Percentiles rank a stretch among this genome's conserved stretches.
Conservation (phyloP, 2,113 vertebrate genomes). For the Menidia beryllina region DNA sequence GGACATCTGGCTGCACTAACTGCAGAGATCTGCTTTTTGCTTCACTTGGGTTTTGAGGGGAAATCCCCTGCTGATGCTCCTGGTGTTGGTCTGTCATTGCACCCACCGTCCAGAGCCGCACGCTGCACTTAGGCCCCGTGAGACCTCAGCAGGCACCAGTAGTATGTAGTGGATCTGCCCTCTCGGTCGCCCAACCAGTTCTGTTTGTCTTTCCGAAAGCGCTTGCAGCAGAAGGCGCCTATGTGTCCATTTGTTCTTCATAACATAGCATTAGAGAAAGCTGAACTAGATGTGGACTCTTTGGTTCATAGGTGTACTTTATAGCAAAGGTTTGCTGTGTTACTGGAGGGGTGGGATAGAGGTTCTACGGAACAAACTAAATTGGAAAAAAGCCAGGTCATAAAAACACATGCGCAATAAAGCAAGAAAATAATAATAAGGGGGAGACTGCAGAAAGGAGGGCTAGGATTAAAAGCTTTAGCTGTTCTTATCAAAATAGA, state of each 20-base stretch:
- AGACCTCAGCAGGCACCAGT: too few relatives aligned
- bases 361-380: neutral
- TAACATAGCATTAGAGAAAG: slow-evolving; percentile 57
- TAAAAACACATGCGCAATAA: neutral
- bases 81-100: slow-evolving; percentile 49
- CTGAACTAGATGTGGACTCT: slow-evolving; percentile 36
- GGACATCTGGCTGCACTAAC: slow-evolving; percentile 73
- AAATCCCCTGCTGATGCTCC: slow-evolving; percentile 66
- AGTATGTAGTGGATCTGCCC: slow-evolving; percentile 19
- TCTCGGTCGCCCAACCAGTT: slow-evolving; percentile 11
- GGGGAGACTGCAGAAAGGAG: too few relatives aligned
- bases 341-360: slow-evolving; percentile 1
- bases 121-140: slow-evolving; percentile 29
- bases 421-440: neutral
- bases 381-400: neutral
- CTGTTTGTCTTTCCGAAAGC: slow-evolving; percentile 55
- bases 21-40: slow-evolving; percentile 47
- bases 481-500: too few relatives aligned
- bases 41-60: slow-evolving; percentile 63
- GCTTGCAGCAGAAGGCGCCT: slow-evolving; percentile 42
- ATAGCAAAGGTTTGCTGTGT: neutral
- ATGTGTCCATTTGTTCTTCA: slow-evolving; percentile 39
- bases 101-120: slow-evolving; percentile 25
- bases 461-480: too few relatives aligned
- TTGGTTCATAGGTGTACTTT: slow-evolving; percentile 50